A percentile compares a stretch with the other conserved stretches of the same genome.
phyloP scores from a whole-genome alignment of 2,797 vertebrate genomes.

The Pangasius mekongensis region DNA sequence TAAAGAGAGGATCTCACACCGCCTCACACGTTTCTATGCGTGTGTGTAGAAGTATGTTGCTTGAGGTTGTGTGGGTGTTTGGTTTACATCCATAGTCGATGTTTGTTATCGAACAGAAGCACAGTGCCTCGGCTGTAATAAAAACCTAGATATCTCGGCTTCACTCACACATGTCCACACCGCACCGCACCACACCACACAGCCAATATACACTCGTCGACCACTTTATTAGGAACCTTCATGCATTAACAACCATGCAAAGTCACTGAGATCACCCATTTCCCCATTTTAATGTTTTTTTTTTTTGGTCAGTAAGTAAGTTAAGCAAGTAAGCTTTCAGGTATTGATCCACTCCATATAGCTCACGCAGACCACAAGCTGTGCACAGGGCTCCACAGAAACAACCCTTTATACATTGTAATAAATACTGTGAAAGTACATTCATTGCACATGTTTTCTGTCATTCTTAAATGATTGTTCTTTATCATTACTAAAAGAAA shows the following conservation, averaged over 20 bases:
- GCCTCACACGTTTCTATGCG: background rate
- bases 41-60: background rate
- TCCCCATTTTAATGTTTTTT: background rate
- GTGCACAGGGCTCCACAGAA: background rate
- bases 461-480: too few relatives aligned
- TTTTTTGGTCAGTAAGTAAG: background rate
- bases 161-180: background rate
- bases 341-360: background rate
- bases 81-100: constrained; percentile 36
- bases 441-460: too few relatives aligned
- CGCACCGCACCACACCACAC: background rate
- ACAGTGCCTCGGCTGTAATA: background rate
- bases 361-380: background rate
- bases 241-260: background rate
- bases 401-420: background rate
- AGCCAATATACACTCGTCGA: background rate
- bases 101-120: constrained; percentile 28
- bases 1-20: background rate
- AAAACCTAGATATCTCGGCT: background rate
- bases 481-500: background rate
- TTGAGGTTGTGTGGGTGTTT: constrained; percentile 28
- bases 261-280: background rate
- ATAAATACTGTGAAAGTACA: too few relatives aligned
- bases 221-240: background rate
- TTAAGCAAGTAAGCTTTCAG: background rate